These are phyloP conservation scores for Canis aureus DNA, from an alignment of 2,113 vertebrate species.

Conservation along the genomic window DNA sequence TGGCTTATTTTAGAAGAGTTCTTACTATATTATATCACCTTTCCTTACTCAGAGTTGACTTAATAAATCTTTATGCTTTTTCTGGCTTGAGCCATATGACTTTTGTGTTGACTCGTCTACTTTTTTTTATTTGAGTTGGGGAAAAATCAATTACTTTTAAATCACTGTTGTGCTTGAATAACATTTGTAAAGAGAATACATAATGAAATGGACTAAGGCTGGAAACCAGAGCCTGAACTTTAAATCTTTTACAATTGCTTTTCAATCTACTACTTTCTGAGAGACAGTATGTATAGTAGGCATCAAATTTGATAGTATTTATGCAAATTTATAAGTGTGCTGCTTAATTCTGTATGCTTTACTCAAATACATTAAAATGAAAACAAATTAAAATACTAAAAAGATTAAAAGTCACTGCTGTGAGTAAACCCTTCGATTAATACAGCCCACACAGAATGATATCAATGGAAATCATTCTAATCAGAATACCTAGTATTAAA, in stretches of 20 bases:
- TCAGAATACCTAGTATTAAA: neutral
- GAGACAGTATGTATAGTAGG: neutral
- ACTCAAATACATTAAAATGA: neutral
- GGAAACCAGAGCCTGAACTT: constrained; percentile 10
- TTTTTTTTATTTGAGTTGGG: constrained; percentile 8
- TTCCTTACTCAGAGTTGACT: constrained; percentile 26
- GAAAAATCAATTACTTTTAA: constrained; percentile 65
- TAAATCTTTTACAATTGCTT: constrained; percentile 49
- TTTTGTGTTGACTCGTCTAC: constrained; percentile 5
- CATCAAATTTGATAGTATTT: neutral
- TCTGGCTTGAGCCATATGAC: neutral
- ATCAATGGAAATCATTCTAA: neutral
- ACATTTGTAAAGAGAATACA: constrained; percentile 47
- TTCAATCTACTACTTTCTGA: constrained; percentile 11
- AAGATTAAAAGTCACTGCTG: neutral
- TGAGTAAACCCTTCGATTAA: neutral
- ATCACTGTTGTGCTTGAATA: neutral
- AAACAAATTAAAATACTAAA: neutral
- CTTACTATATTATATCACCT: neutral
- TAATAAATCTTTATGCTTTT: constrained; percentile 50
- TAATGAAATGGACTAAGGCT: constrained; percentile 43
- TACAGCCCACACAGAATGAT: neutral
- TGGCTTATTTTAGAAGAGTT: constrained; percentile 9
- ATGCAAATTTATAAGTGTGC: neutral
- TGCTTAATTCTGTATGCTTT: neutral